Percentiles rank a stretch among this genome's conserved stretches.
Conservation (phyloP, 2,888 invertebrate species). For the Candidula unifasciata region DNA sequence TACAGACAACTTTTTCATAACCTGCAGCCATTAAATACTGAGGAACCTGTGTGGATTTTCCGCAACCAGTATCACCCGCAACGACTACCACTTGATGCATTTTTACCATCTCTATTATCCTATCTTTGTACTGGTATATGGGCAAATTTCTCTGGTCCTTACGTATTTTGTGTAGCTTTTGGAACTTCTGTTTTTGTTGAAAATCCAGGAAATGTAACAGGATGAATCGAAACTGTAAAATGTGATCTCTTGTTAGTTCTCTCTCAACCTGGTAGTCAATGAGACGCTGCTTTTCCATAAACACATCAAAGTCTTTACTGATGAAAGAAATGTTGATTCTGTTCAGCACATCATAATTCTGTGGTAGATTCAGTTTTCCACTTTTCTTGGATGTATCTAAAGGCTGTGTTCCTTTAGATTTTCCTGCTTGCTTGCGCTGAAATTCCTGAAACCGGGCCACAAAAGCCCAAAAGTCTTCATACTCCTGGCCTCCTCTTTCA, state of each 20-base stretch:
- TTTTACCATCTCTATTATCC: conserved; percentile 86
- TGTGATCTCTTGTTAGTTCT: conserved; percentile 66
- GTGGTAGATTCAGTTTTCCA: conserved; percentile 78
- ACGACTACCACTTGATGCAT: conserved; percentile 89
- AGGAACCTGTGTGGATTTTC: conserved; percentile 96
- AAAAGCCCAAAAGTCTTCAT: conserved; percentile 92
- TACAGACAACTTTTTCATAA: conserved; percentile 89
- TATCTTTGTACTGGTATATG: conserved; percentile 87
- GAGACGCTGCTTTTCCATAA: conserved; percentile 66
- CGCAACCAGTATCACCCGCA: conserved; percentile 98
- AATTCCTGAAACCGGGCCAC: conserved; percentile 88
- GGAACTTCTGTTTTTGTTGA: conserved; percentile 91
- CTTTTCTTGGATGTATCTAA: background rate
- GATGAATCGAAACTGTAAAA: conserved; percentile 83
- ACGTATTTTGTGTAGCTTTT: conserved; percentile 89
- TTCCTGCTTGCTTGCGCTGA: conserved; percentile 80
- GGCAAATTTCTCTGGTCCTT: conserved; percentile 90
- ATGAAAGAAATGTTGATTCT: conserved; percentile 83
- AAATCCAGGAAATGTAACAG: conserved; percentile 91
- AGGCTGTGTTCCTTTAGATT: conserved; percentile 36
- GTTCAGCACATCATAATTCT: conserved; percentile 81
- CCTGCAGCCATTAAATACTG: conserved; percentile 93
- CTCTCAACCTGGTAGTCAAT: conserved; percentile 67
- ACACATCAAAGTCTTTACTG: conserved; percentile 76
- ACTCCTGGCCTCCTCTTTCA: conserved; percentile 54